Percentiles rank a stretch among this genome's conserved stretches.
Evolutionary conservation across 2,888 invertebrate genomes (phyloP).

Genomic region (Corbicula japonica): DNA sequence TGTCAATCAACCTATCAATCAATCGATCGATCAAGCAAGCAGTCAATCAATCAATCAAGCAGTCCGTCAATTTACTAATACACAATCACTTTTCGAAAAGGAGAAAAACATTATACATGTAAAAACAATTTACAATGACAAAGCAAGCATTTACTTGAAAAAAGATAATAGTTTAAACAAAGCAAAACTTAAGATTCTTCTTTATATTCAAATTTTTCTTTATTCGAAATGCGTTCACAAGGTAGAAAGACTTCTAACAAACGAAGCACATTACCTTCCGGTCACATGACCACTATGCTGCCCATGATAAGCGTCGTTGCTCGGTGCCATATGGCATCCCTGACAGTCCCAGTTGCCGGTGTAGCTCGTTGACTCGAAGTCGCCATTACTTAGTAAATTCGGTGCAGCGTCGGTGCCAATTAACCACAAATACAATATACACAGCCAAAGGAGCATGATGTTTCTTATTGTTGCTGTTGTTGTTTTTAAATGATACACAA

Average conservation of each 20-base stretch:
- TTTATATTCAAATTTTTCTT: background rate
- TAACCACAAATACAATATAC: too few relatives aligned
- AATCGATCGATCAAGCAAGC: background rate
- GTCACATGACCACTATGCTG: slow-evolving; percentile 30
- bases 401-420: too few relatives aligned
- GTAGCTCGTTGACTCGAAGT: slow-evolving; percentile 40
- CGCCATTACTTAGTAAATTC: slow-evolving; percentile 31
- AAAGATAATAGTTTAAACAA: background rate
- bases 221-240: background rate
- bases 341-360: slow-evolving; percentile 44
- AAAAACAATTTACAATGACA: background rate
- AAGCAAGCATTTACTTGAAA: background rate
- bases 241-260: background rate
- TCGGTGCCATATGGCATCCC: slow-evolving; percentile 32
- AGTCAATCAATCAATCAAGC: background rate
- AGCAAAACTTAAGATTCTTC: background rate
- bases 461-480: too few relatives aligned
- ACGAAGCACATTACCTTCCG: slow-evolving; percentile 26
- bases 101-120: background rate
- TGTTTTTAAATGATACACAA: too few relatives aligned
- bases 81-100: background rate
- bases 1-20: background rate
- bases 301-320: slow-evolving; percentile 46
- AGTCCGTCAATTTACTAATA: background rate
- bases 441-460: too few relatives aligned